These are phyloP conservation scores for Phrixothrix hirtus DNA, from an alignment of 2,888 invertebrate genomes.

Conservation along the genomic window DNA sequence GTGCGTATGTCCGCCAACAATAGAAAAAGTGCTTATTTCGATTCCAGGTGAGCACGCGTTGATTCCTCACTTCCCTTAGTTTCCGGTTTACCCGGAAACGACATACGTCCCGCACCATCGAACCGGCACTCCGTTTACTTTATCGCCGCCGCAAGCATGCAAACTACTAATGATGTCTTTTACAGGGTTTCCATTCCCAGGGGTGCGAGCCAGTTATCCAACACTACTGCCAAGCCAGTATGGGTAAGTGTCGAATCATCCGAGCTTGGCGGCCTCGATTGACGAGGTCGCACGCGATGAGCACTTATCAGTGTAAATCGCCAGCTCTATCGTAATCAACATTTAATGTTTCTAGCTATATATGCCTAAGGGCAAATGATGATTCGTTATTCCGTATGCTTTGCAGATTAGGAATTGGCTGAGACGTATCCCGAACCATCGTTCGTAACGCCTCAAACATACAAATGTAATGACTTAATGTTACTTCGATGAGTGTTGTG, in stretches of 20 bases:
- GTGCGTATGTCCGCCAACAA: slow-evolving; percentile 19
- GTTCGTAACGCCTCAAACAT: slow-evolving; percentile 52
- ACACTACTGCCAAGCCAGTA: slow-evolving; percentile 79
- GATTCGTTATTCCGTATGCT: slow-evolving; percentile 53
- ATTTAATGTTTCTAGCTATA: slow-evolving; percentile 56
- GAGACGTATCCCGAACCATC: slow-evolving; percentile 51
- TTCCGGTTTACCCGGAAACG: slow-evolving; percentile 50
- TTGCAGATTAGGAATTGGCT: slow-evolving; percentile 55
- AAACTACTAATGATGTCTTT: slow-evolving; percentile 32
- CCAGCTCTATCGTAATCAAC: slow-evolving; percentile 50
- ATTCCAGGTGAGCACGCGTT: slow-evolving; percentile 36
- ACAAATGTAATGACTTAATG: slow-evolving; percentile 54
- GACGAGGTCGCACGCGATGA: slow-evolving; percentile 35
- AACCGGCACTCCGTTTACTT: slow-evolving; percentile 35
- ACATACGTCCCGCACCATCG: slow-evolving; percentile 46
- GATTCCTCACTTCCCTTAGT: slow-evolving; percentile 48
- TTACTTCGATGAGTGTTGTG: slow-evolving; percentile 57
- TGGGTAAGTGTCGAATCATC: slow-evolving; percentile 69
- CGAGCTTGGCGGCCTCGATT: slow-evolving; percentile 27
- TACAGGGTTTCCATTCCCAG: slow-evolving; percentile 73
- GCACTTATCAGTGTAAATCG: slow-evolving; percentile 40
- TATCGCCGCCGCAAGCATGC: slow-evolving; percentile 25
- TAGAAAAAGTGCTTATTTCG: slow-evolving; percentile 17
- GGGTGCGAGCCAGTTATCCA: slow-evolving; percentile 79
- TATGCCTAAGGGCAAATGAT: slow-evolving; percentile 54